Conservation (phyloP, 2,888 invertebrate species). For the Sacculina carcini region DNA sequence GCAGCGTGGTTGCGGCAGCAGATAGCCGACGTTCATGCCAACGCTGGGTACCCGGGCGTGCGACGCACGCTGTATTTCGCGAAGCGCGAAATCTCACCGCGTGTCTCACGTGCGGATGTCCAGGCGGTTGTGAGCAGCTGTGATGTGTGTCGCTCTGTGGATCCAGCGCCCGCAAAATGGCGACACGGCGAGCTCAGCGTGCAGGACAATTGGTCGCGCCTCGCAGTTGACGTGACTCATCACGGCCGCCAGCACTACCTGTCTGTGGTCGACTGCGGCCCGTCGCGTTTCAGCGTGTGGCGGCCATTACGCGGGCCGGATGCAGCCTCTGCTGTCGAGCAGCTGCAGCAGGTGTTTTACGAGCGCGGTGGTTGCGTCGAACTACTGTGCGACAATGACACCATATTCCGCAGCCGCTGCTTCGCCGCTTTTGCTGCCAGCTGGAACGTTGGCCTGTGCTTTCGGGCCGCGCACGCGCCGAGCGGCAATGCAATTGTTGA, state of each 20-base stretch:
- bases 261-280: slow-evolving; percentile 4
- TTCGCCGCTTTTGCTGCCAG: not conserved
- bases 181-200: not conserved
- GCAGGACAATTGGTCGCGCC: not conserved
- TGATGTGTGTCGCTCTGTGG: not conserved
- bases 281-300: not conserved
- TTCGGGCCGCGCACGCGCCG: not conserved
- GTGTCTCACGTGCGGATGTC: not conserved
- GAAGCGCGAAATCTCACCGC: too few species aligned
- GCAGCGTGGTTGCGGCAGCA: too few species aligned
- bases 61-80: too few species aligned
- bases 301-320: not conserved
- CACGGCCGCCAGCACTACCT: not conserved
- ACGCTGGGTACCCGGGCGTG: too few species aligned
- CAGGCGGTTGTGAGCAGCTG: not conserved
- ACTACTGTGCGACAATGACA: not conserved
- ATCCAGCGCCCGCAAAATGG: not conserved
- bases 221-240: not conserved
- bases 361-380: not conserved
- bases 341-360: not conserved
- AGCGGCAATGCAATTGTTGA: not conserved
- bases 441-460: not conserved
- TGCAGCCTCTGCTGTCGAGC: not conserved
- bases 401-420: not conserved
- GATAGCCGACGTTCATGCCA: too few species aligned